These are phyloP conservation scores for Platynereis dumerilii DNA, from an alignment of 2,888 invertebrate genomes.

Conservation along the genomic window DNA sequence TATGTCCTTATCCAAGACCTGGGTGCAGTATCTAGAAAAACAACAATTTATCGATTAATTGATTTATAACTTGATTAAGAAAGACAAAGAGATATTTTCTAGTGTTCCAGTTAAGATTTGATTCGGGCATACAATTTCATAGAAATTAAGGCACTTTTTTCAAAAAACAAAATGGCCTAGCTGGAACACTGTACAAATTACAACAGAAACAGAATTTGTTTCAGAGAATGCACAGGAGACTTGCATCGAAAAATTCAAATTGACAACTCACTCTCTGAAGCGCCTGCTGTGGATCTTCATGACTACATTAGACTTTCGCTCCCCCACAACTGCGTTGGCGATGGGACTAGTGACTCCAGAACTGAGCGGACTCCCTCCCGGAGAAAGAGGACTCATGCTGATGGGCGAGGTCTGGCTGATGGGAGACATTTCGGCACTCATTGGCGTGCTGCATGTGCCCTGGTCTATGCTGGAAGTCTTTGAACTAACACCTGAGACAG, in stretches of 20 bases:
- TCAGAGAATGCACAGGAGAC: too few relatives aligned
- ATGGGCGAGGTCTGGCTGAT: constrained; percentile 61
- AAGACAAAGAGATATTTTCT: too few relatives aligned
- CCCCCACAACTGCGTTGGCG: constrained; percentile 37
- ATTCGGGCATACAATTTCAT: too few relatives aligned
- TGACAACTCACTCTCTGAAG: constrained; percentile 65
- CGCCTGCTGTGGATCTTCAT: constrained; percentile 63
- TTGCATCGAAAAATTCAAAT: too few relatives aligned
- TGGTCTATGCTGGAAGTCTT: constrained; percentile 37
- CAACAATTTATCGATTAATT: too few relatives aligned
- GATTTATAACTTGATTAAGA: too few relatives aligned
- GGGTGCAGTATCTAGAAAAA: constrained; percentile 68
- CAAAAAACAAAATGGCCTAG: too few relatives aligned
- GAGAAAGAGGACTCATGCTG: constrained; percentile 59
- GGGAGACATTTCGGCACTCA: constrained; percentile 59
- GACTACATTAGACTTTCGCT: constrained; percentile 44
- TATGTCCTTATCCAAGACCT: constrained; percentile 69
- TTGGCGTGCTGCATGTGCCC: constrained; percentile 41
- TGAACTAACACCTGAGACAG: constrained; percentile 38
- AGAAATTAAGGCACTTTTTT: too few relatives aligned
- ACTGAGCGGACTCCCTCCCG: constrained; percentile 53
- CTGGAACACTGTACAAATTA: too few relatives aligned
- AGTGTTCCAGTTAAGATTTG: too few relatives aligned
- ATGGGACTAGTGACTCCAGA: constrained; percentile 57
- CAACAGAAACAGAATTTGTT: too few relatives aligned